Evolutionary conservation across 2,888 invertebrate species (phyloP), one percentile per base, ranked within the genome.

Genomic region (Morinoia aosen): DNA sequence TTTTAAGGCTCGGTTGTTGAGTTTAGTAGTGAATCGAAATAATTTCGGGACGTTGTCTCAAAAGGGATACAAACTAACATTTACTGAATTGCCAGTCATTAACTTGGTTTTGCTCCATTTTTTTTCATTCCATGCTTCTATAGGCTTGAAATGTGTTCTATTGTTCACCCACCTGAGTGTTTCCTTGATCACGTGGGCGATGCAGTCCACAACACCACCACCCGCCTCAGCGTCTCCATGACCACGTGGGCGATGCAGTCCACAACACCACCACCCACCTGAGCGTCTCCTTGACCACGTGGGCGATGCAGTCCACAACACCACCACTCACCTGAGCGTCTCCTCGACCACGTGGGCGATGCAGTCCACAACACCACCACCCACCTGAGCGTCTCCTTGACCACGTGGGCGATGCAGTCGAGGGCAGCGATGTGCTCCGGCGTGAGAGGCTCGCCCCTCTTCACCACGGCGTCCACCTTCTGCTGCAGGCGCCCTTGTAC

Each of bases 401-500:
- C 61, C 40, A 95, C 95, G 40, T 95, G 95, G 93, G 95, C 96
- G 58, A 96, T 64, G 90, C 95, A 96, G 7, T 94, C 91, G 33
- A 96, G 94, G 16, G 95, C 91, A 10, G 96, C 95, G 88, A 96
- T 61, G 94, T 96, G 96, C 12, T 95, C 90, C 16, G 48, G 58
- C 4, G 95, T 95, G 61, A 96, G 95, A 10, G 96, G 95, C 8
- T 95, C 96, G 4, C 90, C 16, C 19, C 76, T 95, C 10, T 95
- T 91, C 40, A 97, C 58, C n/a, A 97, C 96, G 40, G 94, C 95
- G 48, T 96, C 95, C 10, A 98, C 97, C 97, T 98, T 98, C 0
- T 98, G 97, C 39, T 98, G 98, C 94, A 99, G 98, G 96, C 97
- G 98, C 48, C 98, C 97, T 97, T 98, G 98, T 96, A 98, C 98